These are phyloP conservation scores for Enchytraeus crypticus DNA, from an alignment of 2,888 invertebrate genomes.

Conservation along the genomic window DNA sequence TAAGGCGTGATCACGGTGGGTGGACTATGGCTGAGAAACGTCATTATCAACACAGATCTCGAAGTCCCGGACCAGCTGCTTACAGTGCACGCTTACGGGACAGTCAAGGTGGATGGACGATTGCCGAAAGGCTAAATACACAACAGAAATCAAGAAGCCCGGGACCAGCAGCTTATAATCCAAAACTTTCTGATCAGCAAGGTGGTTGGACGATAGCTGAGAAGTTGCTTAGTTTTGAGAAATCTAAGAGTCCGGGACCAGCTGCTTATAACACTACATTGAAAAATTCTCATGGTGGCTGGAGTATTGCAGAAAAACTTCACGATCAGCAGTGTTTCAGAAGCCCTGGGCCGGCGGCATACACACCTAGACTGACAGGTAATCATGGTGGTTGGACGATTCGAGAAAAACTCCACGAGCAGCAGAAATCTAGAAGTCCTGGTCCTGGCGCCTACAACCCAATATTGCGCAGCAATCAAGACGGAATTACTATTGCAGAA, in stretches of 20 bases:
- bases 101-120: background rate
- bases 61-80: slow-evolving; percentile 8
- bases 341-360: slow-evolving; percentile 8
- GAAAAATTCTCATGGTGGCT: background rate
- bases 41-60: background rate
- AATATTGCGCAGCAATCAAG: too few species aligned
- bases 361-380: background rate
- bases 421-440: background rate
- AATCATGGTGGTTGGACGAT: slow-evolving; percentile 2
- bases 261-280: slow-evolving; percentile 1
- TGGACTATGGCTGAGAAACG: slow-evolving; percentile 5
- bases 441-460: slow-evolving; percentile 6
- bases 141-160: slow-evolving; percentile 1
- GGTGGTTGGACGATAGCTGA: background rate
- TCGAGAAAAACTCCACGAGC: background rate
- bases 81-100: background rate
- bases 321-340: background rate
- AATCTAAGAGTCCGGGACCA: background rate
- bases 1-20: background rate
- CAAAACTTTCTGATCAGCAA: background rate
- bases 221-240: background rate
- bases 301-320: background rate
- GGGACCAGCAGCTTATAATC: slow-evolving; percentile 2
- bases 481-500: too few species aligned
- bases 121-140: background rate